Evolutionary conservation across 2,113 vertebrate species (phyloP).

Genomic region (Hippocampus abdominalis): DNA sequence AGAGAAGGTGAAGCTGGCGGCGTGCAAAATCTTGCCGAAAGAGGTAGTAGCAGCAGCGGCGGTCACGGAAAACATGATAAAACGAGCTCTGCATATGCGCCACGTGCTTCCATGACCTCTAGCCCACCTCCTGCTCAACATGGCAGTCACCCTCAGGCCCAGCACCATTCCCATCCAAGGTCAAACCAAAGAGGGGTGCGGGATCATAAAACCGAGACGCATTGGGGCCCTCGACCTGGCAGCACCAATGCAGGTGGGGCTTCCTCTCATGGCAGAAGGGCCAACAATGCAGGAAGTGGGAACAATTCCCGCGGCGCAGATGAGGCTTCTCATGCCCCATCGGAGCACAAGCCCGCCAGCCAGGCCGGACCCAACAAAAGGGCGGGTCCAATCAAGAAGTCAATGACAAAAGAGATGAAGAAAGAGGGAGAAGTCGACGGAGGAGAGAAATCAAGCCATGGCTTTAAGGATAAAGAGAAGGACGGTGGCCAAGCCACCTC

Average conservation of each 20-base stretch:
- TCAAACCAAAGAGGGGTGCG: conserved; percentile 73
- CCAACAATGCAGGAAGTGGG: conserved; percentile 62
- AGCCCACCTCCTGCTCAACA: conserved; percentile 53
- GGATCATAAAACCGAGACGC: conserved; percentile 86
- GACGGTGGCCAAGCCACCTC: conserved; percentile 51
- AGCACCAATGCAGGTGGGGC: conserved; percentile 65
- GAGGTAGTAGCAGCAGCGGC: conserved; percentile 28
- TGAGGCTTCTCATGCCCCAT: conserved; percentile 44
- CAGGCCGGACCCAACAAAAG: conserved; percentile 68
- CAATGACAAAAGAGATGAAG: conserved; percentile 71
- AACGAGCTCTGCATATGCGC: conserved; percentile 28
- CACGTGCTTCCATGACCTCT: conserved; percentile 35
- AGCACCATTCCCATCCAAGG: conserved; percentile 68
- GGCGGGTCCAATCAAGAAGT: conserved; percentile 83
- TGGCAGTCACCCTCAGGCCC: conserved; percentile 48
- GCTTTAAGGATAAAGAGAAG: conserved; percentile 72
- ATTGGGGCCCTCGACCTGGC: conserved; percentile 88
- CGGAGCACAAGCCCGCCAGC: conserved; percentile 62
- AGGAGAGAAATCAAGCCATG: conserved; percentile 60
- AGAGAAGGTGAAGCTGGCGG: conserved; percentile 52
- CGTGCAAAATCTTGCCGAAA: conserved; percentile 39
- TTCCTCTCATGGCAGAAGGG: conserved; percentile 72
- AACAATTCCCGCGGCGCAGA: conserved; percentile 60
- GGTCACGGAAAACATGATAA: conserved; percentile 66
- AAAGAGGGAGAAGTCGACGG: conserved; percentile 66